Conservation (phyloP, 2,888 invertebrate genomes). For the Plebejus argus region DNA sequence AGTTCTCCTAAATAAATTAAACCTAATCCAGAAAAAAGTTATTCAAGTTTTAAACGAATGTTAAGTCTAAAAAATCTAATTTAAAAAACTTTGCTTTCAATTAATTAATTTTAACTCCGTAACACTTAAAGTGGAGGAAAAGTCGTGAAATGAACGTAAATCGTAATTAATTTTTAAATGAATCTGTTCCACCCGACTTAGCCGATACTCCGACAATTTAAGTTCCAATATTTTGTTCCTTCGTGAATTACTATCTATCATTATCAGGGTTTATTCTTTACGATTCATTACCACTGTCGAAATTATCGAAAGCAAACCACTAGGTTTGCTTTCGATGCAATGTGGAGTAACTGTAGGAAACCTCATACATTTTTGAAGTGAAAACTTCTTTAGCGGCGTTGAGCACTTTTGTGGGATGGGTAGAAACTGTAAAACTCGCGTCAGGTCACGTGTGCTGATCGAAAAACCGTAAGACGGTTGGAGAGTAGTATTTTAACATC, state of each 20-base stretch:
- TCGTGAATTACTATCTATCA: background rate
- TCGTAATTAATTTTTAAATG: conserved; percentile 10
- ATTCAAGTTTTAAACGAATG: background rate
- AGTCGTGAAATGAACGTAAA: background rate
- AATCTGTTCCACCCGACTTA: background rate
- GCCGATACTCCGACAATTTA: background rate
- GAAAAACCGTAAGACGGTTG: no score
- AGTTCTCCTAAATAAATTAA: background rate
- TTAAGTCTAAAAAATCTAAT: background rate
- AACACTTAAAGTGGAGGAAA: conserved; percentile 9
- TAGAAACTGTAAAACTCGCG: no score
- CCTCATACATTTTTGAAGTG: no score
- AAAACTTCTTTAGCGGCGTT: no score
- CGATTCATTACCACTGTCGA: background rate
- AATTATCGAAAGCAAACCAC: no score
- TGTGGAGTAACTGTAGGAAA: no score
- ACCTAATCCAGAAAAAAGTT: background rate
- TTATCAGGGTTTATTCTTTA: background rate
- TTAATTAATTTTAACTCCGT: background rate
- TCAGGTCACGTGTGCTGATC: no score
- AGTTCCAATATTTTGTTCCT: conserved; percentile 17
- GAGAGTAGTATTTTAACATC: no score
- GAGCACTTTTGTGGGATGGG: no score
- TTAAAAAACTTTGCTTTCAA: background rate
- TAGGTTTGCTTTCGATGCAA: no score